These are phyloP conservation scores for Pollenia labialis DNA, from an alignment of 2,888 invertebrate species.

Conservation along the genomic window DNA sequence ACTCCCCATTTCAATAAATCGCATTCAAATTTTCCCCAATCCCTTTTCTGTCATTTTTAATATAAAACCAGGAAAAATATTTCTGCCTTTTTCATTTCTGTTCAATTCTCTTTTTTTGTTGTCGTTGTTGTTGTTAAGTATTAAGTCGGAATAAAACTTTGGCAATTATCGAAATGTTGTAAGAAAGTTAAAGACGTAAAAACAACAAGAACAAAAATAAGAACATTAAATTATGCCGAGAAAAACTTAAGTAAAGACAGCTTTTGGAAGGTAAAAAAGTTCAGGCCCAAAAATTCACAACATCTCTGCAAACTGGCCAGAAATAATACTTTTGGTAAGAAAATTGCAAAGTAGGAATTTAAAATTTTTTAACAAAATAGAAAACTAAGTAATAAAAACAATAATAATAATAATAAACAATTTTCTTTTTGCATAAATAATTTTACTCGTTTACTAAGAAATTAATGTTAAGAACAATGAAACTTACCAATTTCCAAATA, in stretches of 20 bases:
- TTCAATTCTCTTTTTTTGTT: background rate
- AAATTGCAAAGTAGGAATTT: too few relatives aligned
- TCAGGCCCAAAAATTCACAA: background rate
- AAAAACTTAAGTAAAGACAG: slow-evolving; percentile 14
- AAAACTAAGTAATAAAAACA: background rate
- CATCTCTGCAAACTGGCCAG: background rate
- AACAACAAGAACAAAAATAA: slow-evolving; percentile 5
- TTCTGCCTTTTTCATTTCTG: background rate
- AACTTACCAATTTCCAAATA: slow-evolving; percentile 94
- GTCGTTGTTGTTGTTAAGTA: slow-evolving; percentile 37
- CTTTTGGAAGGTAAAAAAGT: background rate
- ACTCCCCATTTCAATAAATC: too few relatives aligned
- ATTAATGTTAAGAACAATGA: background rate
- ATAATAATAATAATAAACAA: background rate
- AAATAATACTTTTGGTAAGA: background rate
- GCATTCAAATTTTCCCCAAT: background rate
- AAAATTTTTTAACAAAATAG: background rate
- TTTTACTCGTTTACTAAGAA: background rate
- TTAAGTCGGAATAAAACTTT: slow-evolving; percentile 49
- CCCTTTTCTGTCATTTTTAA: background rate
- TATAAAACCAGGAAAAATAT: background rate
- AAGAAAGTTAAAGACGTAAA: background rate
- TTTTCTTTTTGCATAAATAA: slow-evolving; percentile 10
- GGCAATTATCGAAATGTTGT: slow-evolving; percentile 57
- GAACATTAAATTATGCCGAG: background rate